Percentiles rank a stretch among this genome's conserved stretches.
These are phyloP conservation scores for Caenorhabditis briggsae DNA, from an alignment of 1,140 invertebrate species.

Conservation along the genomic window DNA sequence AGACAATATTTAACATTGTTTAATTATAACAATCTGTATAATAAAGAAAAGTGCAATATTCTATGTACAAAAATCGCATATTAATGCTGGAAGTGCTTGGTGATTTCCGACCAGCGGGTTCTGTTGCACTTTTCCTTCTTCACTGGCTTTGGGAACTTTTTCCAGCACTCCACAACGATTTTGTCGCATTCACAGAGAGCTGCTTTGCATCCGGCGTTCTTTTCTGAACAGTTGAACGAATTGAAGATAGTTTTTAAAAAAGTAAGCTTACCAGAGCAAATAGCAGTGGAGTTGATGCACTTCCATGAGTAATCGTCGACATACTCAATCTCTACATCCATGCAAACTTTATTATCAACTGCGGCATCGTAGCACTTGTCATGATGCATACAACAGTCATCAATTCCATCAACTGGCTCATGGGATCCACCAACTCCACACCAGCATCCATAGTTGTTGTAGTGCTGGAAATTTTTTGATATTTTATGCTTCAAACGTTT, in stretches of 20 bases:
- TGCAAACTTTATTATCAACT: constrained; percentile 56
- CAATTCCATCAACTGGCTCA: constrained; percentile 60
- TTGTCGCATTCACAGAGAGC: constrained; percentile 61
- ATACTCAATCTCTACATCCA: constrained; percentile 60
- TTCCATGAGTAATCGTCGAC: constrained; percentile 59
- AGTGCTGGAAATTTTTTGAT: not conserved
- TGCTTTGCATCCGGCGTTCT: constrained; percentile 53
- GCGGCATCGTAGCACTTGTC: constrained; percentile 61
- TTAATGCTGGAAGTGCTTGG: constrained; percentile 32
- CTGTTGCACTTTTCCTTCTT: constrained; percentile 56
- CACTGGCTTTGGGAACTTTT: constrained; percentile 52
- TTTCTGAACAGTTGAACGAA: constrained; percentile 7
- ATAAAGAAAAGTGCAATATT: not conserved
- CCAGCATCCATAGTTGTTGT: constrained; percentile 63
- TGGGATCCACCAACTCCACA: constrained; percentile 58
- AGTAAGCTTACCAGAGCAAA: constrained; percentile 34
- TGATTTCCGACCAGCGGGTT: not conserved
- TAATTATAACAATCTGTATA: not conserved
- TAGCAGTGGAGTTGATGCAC: constrained; percentile 54
- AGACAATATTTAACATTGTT: too few relatives aligned
- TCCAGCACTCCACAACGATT: constrained; percentile 56
- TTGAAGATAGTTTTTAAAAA: not conserved
- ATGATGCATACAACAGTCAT: constrained; percentile 58
- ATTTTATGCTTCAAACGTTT: not conserved
- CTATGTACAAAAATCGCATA: not conserved